Evolutionary conservation across 2,797 vertebrate genomes (phyloP).

Genomic region (Dendrocincla fuliginosa): DNA sequence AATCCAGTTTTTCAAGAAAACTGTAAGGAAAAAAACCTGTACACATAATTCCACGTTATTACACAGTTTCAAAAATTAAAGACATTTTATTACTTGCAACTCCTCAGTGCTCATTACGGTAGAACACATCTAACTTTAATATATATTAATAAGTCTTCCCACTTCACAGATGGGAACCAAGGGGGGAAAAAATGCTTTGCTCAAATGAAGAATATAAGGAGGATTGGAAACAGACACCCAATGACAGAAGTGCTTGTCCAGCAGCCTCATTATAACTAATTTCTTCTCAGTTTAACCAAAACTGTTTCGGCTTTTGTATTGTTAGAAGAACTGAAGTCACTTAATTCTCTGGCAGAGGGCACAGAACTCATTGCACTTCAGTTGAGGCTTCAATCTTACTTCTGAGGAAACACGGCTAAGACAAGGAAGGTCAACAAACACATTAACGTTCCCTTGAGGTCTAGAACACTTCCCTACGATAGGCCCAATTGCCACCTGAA

Average conservation of each 20-base stretch:
- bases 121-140: conserved; percentile 21
- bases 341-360: background rate
- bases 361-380: background rate
- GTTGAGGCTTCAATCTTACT: background rate
- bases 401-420: background rate
- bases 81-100: conserved; percentile 15
- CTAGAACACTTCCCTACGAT: background rate
- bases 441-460: background rate
- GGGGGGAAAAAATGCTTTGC: background rate
- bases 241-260: conserved; percentile 22
- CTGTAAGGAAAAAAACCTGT: background rate
- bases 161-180: conserved; percentile 57
- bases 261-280: background rate
- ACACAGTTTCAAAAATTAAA: background rate
- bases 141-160: conserved; percentile 61
- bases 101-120: background rate
- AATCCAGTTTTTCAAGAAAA: conserved; percentile 30
- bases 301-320: conserved; percentile 3
- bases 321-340: background rate
- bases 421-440: background rate
- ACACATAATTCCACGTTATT: background rate
- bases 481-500: background rate
- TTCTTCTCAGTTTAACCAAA: conserved; percentile 13
- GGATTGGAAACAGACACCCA: conserved; percentile 13
- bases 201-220: conserved; percentile 18